phyloP scores from a whole-genome alignment of 2,113 vertebrate species.

The Colinus virginianus region DNA sequence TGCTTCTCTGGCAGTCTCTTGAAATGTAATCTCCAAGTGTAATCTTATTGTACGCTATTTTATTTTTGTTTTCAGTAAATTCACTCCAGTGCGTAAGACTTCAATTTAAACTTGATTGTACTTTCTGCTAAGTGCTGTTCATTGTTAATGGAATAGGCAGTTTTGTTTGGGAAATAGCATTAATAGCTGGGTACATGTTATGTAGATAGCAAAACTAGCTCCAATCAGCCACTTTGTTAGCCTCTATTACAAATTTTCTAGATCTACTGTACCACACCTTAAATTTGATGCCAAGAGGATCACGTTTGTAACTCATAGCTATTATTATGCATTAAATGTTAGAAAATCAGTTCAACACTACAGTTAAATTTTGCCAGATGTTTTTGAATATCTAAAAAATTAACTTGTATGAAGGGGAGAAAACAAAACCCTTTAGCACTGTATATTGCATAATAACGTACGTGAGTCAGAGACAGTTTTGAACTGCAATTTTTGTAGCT shows the following conservation, averaged over 20 bases:
- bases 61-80: neutral
- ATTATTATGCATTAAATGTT: neutral
- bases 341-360: neutral
- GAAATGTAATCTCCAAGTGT: neutral
- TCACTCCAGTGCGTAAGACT: neutral
- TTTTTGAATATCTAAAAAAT: neutral
- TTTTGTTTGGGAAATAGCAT: neutral
- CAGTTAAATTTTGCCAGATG: neutral
- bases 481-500: neutral
- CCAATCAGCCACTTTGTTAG: neutral
- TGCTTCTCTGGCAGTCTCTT: constrained; percentile 1
- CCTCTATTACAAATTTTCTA: neutral
- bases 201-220: neutral
- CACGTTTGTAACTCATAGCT: neutral
- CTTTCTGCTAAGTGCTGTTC: neutral
- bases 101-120: constrained; percentile 6
- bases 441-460: neutral
- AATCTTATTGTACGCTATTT: neutral
- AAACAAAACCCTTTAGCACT: neutral
- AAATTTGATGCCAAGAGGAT: neutral
- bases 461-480: neutral
- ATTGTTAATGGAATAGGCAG: neutral
- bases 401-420: neutral
- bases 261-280: neutral
- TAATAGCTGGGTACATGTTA: neutral